Conservation (phyloP, 92 coral and sea anemone species). For the Palythoa grandiflora region DNA sequence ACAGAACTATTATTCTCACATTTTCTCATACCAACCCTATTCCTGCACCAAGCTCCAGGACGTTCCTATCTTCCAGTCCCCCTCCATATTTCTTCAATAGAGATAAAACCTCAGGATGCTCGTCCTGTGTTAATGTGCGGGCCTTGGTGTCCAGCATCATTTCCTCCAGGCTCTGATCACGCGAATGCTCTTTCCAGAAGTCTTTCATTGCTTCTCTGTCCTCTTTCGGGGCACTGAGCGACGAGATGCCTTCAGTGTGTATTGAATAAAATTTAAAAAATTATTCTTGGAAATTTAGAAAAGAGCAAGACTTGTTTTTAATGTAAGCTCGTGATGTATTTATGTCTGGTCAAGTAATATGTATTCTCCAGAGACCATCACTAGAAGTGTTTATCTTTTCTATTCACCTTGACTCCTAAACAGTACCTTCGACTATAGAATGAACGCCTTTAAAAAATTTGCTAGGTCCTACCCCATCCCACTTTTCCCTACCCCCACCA, state of each 20-base stretch:
- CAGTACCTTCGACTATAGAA: no score
- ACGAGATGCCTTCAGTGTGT: constrained; percentile 16
- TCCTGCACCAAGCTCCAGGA: constrained; percentile 84
- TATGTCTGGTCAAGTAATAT: no score
- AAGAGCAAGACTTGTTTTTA: no score
- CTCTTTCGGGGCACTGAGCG: constrained; percentile 6
- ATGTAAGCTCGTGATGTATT: no score
- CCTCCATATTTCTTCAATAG: constrained; percentile 63
- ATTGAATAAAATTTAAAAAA: background rate
- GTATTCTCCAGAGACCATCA: no score
- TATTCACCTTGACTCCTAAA: no score
- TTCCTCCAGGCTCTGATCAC: constrained; percentile 76
- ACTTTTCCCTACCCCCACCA: background rate
- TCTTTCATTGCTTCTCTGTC: constrained; percentile 69
- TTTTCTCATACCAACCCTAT: constrained; percentile 66
- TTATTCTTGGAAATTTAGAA: no score
- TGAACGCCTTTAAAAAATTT: no score
- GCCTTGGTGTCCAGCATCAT: constrained; percentile 85
- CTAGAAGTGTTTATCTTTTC: background rate
- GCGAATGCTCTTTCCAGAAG: constrained; percentile 79
- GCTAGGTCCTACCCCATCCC: no score
- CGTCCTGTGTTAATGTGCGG: constrained; percentile 60
- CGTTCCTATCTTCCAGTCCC: constrained; percentile 47
- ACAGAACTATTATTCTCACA: no score
- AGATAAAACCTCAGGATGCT: constrained; percentile 79